Evolutionary conservation across 2,888 invertebrate species (phyloP).

Genomic region (Griposia aprilina): DNA sequence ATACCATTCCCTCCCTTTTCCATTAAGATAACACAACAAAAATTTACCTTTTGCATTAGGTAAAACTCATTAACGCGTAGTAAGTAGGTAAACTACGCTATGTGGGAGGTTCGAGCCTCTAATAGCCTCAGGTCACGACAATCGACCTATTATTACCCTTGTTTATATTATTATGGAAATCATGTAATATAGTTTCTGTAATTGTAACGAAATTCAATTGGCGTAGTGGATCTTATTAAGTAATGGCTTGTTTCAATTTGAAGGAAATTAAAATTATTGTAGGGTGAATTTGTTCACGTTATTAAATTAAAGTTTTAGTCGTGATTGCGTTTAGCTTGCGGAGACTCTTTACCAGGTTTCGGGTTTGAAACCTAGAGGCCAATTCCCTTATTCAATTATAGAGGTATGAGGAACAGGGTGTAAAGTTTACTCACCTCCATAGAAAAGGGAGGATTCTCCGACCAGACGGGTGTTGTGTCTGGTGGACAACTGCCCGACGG

Average conservation of each 20-base stretch:
- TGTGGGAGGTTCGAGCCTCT: conserved; percentile 37
- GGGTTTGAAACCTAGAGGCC: background rate
- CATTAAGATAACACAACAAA: conserved; percentile 62
- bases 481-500: too few relatives aligned
- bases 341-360: background rate
- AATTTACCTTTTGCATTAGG: conserved; percentile 52
- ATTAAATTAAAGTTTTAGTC: background rate
- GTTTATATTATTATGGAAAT: conserved; percentile 74
- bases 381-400: background rate
- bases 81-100: conserved; percentile 41
- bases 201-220: conserved; percentile 73
- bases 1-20: conserved; percentile 46
- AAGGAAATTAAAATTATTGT: conserved; percentile 1
- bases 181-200: conserved; percentile 65
- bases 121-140: conserved; percentile 70
- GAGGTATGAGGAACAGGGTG: too few relatives aligned
- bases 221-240: conserved; percentile 59
- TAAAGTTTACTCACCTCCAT: too few relatives aligned
- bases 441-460: too few relatives aligned
- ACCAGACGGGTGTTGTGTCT: too few relatives aligned
- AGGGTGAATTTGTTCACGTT: background rate
- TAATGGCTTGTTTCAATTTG: conserved; percentile 50
- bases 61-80: conserved; percentile 58
- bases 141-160: conserved; percentile 29
- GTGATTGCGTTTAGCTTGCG: background rate